Evolutionary conservation across 2,113 vertebrate species (phyloP).

Genomic region (Entosphenus tridentatus): DNA sequence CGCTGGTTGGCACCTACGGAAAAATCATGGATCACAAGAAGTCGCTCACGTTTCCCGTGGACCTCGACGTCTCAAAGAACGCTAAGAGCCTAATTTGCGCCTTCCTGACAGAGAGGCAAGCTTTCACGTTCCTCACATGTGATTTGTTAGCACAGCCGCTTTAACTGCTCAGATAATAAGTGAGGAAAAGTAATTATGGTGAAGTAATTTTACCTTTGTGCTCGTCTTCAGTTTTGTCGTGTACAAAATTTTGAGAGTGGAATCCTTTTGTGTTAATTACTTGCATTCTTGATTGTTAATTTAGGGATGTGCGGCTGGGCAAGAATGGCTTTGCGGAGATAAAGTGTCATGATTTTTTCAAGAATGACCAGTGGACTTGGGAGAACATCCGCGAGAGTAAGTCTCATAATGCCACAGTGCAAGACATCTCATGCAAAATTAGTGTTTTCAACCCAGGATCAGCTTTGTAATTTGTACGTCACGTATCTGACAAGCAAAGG

Average conservation of each 20-base stretch:
- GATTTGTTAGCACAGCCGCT: no score
- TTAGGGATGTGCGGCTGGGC: slow-evolving; percentile 79
- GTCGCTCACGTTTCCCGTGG: slow-evolving; percentile 77
- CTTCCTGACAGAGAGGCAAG: slow-evolving; percentile 83
- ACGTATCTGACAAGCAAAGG: neutral
- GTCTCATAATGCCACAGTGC: slow-evolving; percentile 17
- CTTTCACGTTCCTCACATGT: neutral
- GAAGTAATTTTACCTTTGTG: no score
- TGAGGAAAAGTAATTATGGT: no score
- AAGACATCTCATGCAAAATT: neutral
- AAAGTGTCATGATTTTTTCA: slow-evolving; percentile 81
- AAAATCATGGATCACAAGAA: slow-evolving; percentile 99
- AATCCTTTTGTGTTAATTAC: no score
- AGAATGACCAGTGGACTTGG: slow-evolving; percentile 91
- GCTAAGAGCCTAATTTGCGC: slow-evolving; percentile 94
- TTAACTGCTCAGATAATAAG: no score
- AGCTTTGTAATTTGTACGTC: no score
- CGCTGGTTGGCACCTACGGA: slow-evolving; percentile 88
- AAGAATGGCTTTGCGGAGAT: slow-evolving; percentile 88
- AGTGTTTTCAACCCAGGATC: no score
- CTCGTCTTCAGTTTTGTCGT: no score
- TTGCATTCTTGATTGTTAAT: slow-evolving; percentile 16
- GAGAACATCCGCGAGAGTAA: slow-evolving; percentile 86
- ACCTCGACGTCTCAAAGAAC: slow-evolving; percentile 86
- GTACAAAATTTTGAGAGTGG: no score